phyloP scores from a whole-genome alignment of 2,888 invertebrate species.

The Eremobia ochroleuca region DNA sequence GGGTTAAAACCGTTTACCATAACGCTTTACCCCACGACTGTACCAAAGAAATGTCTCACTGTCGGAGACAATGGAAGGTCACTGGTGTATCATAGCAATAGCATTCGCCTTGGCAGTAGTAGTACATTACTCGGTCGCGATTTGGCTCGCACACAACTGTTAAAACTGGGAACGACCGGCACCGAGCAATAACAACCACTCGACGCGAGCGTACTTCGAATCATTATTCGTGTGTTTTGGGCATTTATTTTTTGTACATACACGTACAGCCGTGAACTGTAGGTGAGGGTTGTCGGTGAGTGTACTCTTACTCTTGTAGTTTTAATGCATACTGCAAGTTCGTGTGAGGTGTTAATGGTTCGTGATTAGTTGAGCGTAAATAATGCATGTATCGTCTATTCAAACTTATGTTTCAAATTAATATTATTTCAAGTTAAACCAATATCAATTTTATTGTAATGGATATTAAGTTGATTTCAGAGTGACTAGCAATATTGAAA shows the following conservation, averaged over 20 bases:
- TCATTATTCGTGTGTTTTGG: constrained; percentile 65
- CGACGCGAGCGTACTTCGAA: constrained; percentile 60
- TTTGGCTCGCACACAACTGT: constrained; percentile 85
- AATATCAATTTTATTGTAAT: too few relatives aligned
- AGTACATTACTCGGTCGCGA: constrained; percentile 79
- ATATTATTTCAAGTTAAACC: too few relatives aligned
- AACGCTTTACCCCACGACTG: constrained; percentile 55
- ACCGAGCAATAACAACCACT: constrained; percentile 68
- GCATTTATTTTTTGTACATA: constrained; percentile 60
- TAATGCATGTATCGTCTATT: constrained; percentile 2
- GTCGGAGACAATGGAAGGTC: constrained; percentile 88
- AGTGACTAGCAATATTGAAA: too few relatives aligned
- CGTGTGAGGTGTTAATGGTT: constrained; percentile 23
- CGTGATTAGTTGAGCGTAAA: constrained; percentile 27
- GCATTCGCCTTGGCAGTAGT: constrained; percentile 87
- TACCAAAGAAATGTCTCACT: constrained; percentile 78
- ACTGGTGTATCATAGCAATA: constrained; percentile 85
- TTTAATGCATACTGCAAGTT: constrained; percentile 53
- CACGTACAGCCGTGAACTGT: constrained; percentile 57
- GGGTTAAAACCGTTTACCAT: constrained; percentile 10
- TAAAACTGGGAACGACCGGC: constrained; percentile 68
- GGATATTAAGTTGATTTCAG: too few relatives aligned
- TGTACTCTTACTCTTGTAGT: constrained; percentile 45
- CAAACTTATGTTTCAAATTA: too few relatives aligned
- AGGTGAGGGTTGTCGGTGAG: constrained; percentile 46